Evolutionary conservation across 2,888 invertebrate species (phyloP), one percentile per base, ranked within the genome.

Genomic region (Ecdyonurus torrentis): DNA sequence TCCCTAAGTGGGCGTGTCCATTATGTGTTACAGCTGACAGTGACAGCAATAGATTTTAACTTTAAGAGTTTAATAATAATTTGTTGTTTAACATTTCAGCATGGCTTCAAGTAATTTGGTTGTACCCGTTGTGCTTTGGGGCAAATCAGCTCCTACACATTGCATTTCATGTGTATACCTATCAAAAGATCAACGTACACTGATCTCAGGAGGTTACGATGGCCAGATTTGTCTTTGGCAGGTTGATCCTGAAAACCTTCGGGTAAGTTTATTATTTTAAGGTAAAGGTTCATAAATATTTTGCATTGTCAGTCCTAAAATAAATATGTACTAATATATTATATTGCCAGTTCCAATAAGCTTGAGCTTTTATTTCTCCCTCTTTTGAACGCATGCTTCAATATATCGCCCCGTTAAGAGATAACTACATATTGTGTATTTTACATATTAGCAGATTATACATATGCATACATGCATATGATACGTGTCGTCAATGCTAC

Each of bases 171-270:
- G 93, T 64, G 86, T 99, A 64, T 90, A 91, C 72, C 79, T 97
- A 63, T 93, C 96, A 22, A 83, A 88, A 65, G 95, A 97, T 76
- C 91, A 94, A 74, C 87, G 84, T 73, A 93, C 92, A 10, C 79
- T 99, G 59, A 90, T 96, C 59, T 98, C 98, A 1, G 98, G 97
- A 37, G 95, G 96, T 75, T 92, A 96, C 72, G 98, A 99, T 78
- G 99, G 98, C 3, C 98, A 98, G 76, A 91, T 99, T 69, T 94
- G 95, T 73, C 81, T 98, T 61, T 99, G 98, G 98, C 86, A 89
- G 76, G 85, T 91, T 53, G 87, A 91, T 68, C 87, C 90, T 0
- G 85, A 86, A 67, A 84, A 86, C 0, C 74, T 92, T 66, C 87
- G 91, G 76, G 81, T 80, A 71, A 68, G 62, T 59, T 60, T 63